Conservation (phyloP, 64 coral and sea anemone genomes). For the Hydrozoanthus tunicans region DNA sequence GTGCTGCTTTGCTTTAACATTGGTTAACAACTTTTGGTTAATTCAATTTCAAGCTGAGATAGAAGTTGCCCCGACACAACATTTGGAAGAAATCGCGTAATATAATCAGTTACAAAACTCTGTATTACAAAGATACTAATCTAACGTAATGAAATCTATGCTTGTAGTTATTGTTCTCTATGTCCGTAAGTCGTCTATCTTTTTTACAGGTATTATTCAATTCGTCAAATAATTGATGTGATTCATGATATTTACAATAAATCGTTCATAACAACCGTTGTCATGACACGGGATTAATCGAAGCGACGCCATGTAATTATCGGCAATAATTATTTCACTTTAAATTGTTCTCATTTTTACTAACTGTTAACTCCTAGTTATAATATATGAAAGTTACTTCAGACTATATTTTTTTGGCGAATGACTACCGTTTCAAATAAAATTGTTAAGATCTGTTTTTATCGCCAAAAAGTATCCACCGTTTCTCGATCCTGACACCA, state of each 20-base stretch:
- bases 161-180: too few relatives aligned
- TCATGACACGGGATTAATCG: neutral
- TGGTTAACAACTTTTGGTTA: too few relatives aligned
- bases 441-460: neutral
- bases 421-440: neutral
- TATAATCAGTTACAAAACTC: too few relatives aligned
- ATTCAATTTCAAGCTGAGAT: too few relatives aligned
- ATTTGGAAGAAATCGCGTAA: too few relatives aligned
- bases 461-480: neutral
- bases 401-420: neutral
- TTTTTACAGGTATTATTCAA: neutral
- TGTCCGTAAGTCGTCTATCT: neutral
- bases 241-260: neutral
- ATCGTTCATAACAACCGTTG: conserved; percentile 29
- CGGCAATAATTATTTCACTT: neutral
- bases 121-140: too few relatives aligned
- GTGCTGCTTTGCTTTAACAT: too few relatives aligned
- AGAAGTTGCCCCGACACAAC: too few relatives aligned
- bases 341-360: neutral
- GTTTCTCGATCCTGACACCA: too few relatives aligned
- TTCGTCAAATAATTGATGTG: neutral
- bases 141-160: too few relatives aligned
- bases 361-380: neutral
- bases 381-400: neutral
- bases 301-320: conserved; percentile 13